Evolutionary conservation across 2,113 vertebrate species (phyloP).

Genomic region (Ceyx melanurus): DNA sequence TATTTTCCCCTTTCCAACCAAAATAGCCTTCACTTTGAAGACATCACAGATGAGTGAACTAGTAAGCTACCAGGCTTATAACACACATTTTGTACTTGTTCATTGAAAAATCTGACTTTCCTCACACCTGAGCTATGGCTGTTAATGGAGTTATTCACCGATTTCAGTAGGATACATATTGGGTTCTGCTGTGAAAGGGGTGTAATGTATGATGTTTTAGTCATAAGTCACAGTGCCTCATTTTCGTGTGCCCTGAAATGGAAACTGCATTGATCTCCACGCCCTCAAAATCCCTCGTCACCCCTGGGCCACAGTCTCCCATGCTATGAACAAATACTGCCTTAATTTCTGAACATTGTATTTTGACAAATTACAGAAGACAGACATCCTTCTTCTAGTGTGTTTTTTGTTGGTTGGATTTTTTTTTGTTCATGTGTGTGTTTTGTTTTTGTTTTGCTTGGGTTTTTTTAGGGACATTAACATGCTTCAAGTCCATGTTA

Average conservation of each 20-base stretch:
- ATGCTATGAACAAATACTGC: not conserved
- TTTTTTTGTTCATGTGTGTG: not conserved
- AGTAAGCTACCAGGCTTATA: not conserved
- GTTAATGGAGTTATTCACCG: not conserved
- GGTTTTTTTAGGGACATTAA: not conserved
- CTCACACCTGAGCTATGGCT: not conserved
- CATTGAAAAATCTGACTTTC: not conserved
- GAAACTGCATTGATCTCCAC: not conserved
- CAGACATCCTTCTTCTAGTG: not conserved
- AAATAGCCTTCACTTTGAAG: not conserved
- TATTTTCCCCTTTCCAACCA: not conserved
- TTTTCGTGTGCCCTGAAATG: not conserved
- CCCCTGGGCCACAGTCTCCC: not conserved
- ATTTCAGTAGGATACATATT: rapidly evolving
- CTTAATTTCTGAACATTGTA: rapidly evolving
- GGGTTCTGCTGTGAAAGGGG: not conserved
- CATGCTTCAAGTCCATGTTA: not conserved
- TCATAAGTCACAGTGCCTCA: not conserved
- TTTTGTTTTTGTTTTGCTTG: not conserved
- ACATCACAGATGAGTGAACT: not conserved
- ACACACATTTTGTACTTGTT: not conserved
- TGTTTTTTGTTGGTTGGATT: no score
- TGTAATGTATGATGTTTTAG: not conserved
- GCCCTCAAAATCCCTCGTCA: not conserved
- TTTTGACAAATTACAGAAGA: not conserved